Evolutionary conservation across 2,888 invertebrate species (phyloP), one percentile per base, ranked within the genome.

Genomic region (Steinernema hermaphroditum): DNA sequence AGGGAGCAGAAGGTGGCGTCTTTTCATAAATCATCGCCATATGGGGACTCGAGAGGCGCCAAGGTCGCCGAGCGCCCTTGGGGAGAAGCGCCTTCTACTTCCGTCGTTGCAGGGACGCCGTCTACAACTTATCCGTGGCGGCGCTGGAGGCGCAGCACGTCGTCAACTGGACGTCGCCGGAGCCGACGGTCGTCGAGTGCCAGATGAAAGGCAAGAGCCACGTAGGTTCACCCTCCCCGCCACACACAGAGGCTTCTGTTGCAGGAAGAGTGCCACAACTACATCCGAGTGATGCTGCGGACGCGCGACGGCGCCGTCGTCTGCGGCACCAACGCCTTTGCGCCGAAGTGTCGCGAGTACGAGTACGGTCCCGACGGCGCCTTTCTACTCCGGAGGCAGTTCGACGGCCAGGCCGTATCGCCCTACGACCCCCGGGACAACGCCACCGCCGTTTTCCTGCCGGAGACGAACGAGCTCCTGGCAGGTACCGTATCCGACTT

Each of bases 381-480:
- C 19, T 72, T 79, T 43, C 75, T 74, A 71, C 77, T 77, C 69
- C 76, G 75, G 32, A 72, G 87, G 83, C 86, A 87, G 70, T 83
- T 86, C 71, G 81, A 81, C 54, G 88, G 89, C 16, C 78, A 80
- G 77, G 89, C 87, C 2, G 85, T 93, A 77, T 94, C 95, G 87
- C 96, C 97, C 0, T 95, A 93, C 88, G 94, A 94, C 88, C 96
- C 96, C 2, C 91, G 92, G 78, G 95, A 96, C 89, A 96, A 96
- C 89, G 96, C 94, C 87, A 96, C 96, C 27, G 83, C 80, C 46
- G 74, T 83, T 19, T 94, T 88, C 37, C 82, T 87, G 1, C 74
- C 79, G 8, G 82, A 83, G 44, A 74, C 77, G 14, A 82, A 84
- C 74, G 82, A 83, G 68, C 78, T 85, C 71, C 80, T 78, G 54